Evolutionary conservation across 2,888 invertebrate species (phyloP).

Genomic region (Polia nebulosa): DNA sequence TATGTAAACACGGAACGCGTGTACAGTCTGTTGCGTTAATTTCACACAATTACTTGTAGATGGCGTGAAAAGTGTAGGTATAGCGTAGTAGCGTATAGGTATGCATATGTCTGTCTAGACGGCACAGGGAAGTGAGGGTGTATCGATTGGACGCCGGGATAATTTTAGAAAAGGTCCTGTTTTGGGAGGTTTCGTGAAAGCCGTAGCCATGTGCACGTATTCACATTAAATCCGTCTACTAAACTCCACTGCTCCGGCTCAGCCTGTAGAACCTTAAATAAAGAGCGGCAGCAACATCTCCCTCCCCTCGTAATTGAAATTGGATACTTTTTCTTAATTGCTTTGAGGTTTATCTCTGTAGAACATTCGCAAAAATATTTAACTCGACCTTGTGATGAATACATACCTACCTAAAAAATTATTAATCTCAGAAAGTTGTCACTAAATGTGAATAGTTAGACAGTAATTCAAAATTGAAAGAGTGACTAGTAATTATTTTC

Average conservation of each 20-base stretch:
- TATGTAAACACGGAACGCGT: slow-evolving; percentile 42
- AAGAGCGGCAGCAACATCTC: slow-evolving; percentile 11
- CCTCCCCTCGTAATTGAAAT: slow-evolving; percentile 23
- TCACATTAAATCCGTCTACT: slow-evolving; percentile 21
- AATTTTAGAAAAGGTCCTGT: slow-evolving; percentile 80
- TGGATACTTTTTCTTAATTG: slow-evolving; percentile 35
- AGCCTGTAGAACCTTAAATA: not conserved
- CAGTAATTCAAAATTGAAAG: not conserved
- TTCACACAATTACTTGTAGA: slow-evolving; percentile 26
- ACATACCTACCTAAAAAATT: no score
- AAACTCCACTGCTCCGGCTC: not conserved
- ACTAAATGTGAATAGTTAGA: not conserved
- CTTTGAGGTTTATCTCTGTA: slow-evolving; percentile 5
- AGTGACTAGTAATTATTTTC: not conserved
- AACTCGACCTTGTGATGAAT: slow-evolving; percentile 1
- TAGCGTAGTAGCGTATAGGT: slow-evolving; percentile 60
- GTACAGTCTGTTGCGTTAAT: slow-evolving; percentile 31
- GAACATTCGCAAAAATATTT: not conserved
- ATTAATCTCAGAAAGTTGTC: not conserved
- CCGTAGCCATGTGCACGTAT: slow-evolving; percentile 44
- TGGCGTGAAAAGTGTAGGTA: slow-evolving; percentile 40
- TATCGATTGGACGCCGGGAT: slow-evolving; percentile 80
- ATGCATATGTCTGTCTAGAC: slow-evolving; percentile 82
- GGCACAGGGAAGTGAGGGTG: slow-evolving; percentile 72
- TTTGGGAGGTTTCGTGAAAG: slow-evolving; percentile 32